Conservation (phyloP, 2,113 vertebrate species). For the Gambusia affinis region DNA sequence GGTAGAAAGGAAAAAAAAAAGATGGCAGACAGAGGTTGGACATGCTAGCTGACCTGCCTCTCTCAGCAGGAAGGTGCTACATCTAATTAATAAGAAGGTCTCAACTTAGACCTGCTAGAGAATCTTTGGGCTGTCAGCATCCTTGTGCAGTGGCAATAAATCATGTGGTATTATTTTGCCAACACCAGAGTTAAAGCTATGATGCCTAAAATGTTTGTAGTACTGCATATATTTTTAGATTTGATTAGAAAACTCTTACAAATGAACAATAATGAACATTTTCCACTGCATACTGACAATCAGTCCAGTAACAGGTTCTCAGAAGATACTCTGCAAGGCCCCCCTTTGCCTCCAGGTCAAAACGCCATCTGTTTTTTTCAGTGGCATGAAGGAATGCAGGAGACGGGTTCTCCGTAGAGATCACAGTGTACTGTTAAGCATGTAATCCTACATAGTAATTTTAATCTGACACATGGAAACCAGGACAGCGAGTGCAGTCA, state of each 20-base stretch:
- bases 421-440: background rate
- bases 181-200: background rate
- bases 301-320: background rate
- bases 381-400: background rate
- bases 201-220: background rate
- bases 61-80: conserved; percentile 51
- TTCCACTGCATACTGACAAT: background rate
- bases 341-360: background rate
- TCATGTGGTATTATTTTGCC: conserved; percentile 33
- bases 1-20: background rate
- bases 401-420: background rate
- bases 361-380: background rate
- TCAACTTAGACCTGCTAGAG: conserved; percentile 48
- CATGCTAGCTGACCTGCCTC: conserved; percentile 23
- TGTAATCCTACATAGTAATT: background rate
- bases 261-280: background rate
- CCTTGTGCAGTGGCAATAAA: conserved; percentile 42
- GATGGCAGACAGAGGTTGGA: conserved; percentile 10
- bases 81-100: conserved; percentile 70
- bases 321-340: background rate
- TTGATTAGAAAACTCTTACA: background rate
- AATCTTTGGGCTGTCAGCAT: conserved; percentile 56
- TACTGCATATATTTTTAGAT: conserved; percentile 12
- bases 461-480: background rate
- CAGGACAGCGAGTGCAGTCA: background rate